Base-by-base conservation (phyloP, 2,888 invertebrate species). In the Synanthedon formicaeformis region DNA sequence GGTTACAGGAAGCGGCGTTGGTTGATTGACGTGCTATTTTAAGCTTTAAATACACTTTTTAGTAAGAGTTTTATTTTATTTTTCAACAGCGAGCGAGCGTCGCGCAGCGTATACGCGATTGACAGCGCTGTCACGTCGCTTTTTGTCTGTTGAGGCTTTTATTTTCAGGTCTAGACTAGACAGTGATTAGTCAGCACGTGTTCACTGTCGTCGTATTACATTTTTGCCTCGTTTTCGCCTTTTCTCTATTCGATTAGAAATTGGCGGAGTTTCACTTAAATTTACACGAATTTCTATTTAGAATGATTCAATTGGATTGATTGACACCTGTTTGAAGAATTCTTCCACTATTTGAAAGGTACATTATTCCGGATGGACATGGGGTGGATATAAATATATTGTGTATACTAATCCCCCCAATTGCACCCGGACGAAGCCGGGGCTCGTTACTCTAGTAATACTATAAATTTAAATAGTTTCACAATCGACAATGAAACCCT, bases 171-270 rank as follows among this genome's bases (percentile, higher is more conserved):
- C 65, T 67, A 75, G 67, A 69, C 72, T 65, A 63, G 70, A 62
- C 66, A 64, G 66, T 67, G 75, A 75, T 77, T 78, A 79, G 74
- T 69, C 65, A 68, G 73, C 76, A 73, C 65, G 60, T 76, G 77
- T 78, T 61, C 62, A 56, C 55, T 65, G 69, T 67, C 69, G 59
- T 60, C 59, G 60, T 57, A 54, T 57, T 60, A 64, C 45, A 45
- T 58, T 58, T 58, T 59, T 52, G 52, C 64, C 63, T 68, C 67
- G 71, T 71, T 71, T 67, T 63, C 64, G 56, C 53, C 59, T 58
- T 57, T 57, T 54, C 53, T 16, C 13, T n/a, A 14, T 45, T 45
- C 4, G n/a, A 45, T 45, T 45, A n/a, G 12, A 34, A 34, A 34
- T 34, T 34, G 34, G 10, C 10, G 34, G 34, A 34, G 34, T 34